Evolutionary conservation across 2,888 invertebrate species (phyloP).

Genomic region (Rhagophthalmus giganteus): DNA sequence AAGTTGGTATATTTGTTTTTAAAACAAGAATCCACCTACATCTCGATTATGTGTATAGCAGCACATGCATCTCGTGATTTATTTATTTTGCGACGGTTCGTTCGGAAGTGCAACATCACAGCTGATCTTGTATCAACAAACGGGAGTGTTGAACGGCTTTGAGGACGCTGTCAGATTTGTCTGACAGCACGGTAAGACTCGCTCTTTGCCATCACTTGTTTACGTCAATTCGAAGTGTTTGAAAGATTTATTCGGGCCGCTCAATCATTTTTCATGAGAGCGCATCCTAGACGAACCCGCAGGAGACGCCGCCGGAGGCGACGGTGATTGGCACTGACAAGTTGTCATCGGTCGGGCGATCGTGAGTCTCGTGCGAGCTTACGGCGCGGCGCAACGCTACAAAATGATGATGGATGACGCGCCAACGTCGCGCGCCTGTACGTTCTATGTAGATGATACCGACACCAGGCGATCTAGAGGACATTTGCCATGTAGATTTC

Average conservation of each 20-base stretch:
- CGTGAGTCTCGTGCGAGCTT: slow-evolving; percentile 43
- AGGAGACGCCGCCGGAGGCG: slow-evolving; percentile 35
- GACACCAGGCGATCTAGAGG: neutral
- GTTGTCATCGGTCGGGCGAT: slow-evolving; percentile 46
- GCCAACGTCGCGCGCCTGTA: neutral
- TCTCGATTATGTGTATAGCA: no score
- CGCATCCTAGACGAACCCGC: slow-evolving; percentile 30
- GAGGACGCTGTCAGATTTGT: slow-evolving; percentile 44
- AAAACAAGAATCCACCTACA: neutral
- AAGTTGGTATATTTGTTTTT: neutral
- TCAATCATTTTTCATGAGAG: slow-evolving; percentile 45
- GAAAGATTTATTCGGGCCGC: slow-evolving; percentile 44
- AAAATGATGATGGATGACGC: slow-evolving; percentile 30
- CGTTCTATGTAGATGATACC: neutral
- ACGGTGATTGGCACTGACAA: slow-evolving; percentile 49
- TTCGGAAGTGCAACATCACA: slow-evolving; percentile 26
- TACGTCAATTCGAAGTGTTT: slow-evolving; percentile 43
- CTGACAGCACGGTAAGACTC: slow-evolving; percentile 43
- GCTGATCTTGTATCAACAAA: slow-evolving; percentile 31
- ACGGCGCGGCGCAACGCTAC: slow-evolving; percentile 44
- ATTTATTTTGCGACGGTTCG: slow-evolving; percentile 15
- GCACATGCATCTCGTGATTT: slow-evolving; percentile 15
- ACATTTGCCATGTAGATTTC: neutral
- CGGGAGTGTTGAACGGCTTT: slow-evolving; percentile 31
- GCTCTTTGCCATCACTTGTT: slow-evolving; percentile 44